Evolutionary conservation across 2,797 vertebrate genomes (phyloP).

Genomic region (Carcharodon carcharias): DNA sequence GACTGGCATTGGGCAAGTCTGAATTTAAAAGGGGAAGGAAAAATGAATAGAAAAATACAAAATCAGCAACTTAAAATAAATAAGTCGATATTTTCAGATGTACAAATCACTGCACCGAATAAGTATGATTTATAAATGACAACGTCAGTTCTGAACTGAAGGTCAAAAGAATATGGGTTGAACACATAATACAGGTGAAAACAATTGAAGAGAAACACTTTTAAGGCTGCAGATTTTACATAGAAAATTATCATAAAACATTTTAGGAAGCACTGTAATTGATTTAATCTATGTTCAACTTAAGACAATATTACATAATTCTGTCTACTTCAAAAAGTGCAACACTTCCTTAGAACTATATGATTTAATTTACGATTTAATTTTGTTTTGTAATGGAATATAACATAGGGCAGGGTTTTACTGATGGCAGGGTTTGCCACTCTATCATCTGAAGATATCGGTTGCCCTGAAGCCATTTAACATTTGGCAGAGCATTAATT

Average conservation of each 20-base stretch:
- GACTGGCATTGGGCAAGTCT: slow-evolving; percentile 5
- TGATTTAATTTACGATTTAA: neutral
- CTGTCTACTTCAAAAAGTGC: neutral
- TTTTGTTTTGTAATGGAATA: neutral
- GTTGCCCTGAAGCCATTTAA: no score
- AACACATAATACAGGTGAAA: neutral
- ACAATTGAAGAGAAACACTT: neutral
- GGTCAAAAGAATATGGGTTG: neutral
- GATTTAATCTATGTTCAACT: neutral
- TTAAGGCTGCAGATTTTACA: neutral
- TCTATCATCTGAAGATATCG: no score
- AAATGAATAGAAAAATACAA: neutral
- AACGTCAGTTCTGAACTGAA: neutral
- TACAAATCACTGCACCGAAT: neutral
- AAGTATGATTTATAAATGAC: neutral
- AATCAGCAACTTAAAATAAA: slow-evolving; percentile 6
- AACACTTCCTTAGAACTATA: neutral
- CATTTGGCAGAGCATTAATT: no score
- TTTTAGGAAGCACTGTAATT: neutral
- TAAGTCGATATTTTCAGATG: neutral
- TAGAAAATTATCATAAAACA: neutral
- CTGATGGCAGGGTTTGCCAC: no score
- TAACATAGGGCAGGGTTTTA: neutral
- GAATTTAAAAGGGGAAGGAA: neutral
- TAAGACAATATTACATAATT: neutral